Evolutionary conservation across 2,888 invertebrate genomes (phyloP), one percentile per base, ranked within the genome.

Genomic region (Eulithis prunata): DNA sequence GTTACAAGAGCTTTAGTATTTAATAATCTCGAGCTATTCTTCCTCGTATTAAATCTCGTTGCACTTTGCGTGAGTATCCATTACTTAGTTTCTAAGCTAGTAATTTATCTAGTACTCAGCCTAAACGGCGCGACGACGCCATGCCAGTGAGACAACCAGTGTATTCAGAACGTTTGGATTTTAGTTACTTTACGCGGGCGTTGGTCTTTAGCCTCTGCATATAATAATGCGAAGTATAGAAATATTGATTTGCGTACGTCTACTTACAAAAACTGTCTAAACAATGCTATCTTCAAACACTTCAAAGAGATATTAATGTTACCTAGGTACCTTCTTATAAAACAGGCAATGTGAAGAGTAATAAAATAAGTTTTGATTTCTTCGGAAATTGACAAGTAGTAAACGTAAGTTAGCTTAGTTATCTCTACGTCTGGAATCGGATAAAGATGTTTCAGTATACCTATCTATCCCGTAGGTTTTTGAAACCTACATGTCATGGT

Each of bases 171-270:
- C 32, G 32, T 76, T 71, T 71, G 69, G 62, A 69, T 57, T 66
- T 62, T 64, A 60, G 70, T 73, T 79, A 75, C 76, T 73, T 57
- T 62, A 68, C 57, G 49, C 53, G 62, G 73, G 69, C 72, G 78
- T 72, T 28, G 47, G 47, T 14, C 0, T 43, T 64, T 41, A 32
- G 8, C 10, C 41, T 41, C 10, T 41, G 41, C 8, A 41, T 11
- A 10, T 8, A 41, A 6, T 46, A 57, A 55, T 46, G 57, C 57
- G 5, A 4, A 57, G 36, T 13, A 41, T 32, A 3, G 13, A 61
- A 21, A 8, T 28, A 41, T 10, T 52, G 2, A 4, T 3, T 32
- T 32, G 41, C 41, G 3, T 41, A 41, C 41, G 10, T 41, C 41
- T 41, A 41, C 47, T 10, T 21, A 21, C 49, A 10, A 21, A 21